Evolutionary conservation across 2,113 vertebrate genomes (phyloP), one percentile per base, ranked within the genome.

Genomic region (Calyptommatus sinebrachiatus): DNA sequence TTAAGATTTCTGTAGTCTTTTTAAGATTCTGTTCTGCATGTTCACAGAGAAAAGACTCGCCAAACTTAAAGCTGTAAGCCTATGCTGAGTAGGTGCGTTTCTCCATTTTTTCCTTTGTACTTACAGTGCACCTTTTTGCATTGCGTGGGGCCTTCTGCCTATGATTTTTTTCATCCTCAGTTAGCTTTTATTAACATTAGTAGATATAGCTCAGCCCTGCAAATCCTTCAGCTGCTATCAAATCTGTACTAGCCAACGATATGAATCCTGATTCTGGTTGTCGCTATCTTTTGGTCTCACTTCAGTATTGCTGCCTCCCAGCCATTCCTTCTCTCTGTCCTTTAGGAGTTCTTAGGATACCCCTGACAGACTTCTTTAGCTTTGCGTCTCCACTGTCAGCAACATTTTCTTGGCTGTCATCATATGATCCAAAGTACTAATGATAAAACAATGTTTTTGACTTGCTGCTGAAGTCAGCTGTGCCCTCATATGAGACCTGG

Each of bases 141-240:
- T 24, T 62, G 77, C 82, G 48, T 5, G 22, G 66, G 26, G 63
- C 68, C 3, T 48, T 83, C 68, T 88, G n/a, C 78, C 63, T 24
- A 16, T 81, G 72, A 41, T 60, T 84, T 60, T 84, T 65, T 86
- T 86, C 5, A 69, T 63, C 69, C 26, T 6, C 70, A 16, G 11
- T 74, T 89, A 81, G 73, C 31, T 89, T 86, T 76, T 61, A 5
- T 79, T 86, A 83, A 5, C 76, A 41, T 78, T 73, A 57, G 71
- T 81, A 69, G 21, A 76, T 91, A 83, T 73, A 68, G 76, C 31
- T 84, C 68, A 73, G 70, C 48, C 78, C 60, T 41, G 81, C 79
- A 79, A 61, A 90, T 26, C 72, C 83, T 87, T 48, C 28, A 81
- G 24, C 57, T 86, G 61, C 77, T 48, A 46, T 86, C 73, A 87